These are phyloP conservation scores for Phania funesta DNA, from an alignment of 2,888 invertebrate species.

Conservation along the genomic window DNA sequence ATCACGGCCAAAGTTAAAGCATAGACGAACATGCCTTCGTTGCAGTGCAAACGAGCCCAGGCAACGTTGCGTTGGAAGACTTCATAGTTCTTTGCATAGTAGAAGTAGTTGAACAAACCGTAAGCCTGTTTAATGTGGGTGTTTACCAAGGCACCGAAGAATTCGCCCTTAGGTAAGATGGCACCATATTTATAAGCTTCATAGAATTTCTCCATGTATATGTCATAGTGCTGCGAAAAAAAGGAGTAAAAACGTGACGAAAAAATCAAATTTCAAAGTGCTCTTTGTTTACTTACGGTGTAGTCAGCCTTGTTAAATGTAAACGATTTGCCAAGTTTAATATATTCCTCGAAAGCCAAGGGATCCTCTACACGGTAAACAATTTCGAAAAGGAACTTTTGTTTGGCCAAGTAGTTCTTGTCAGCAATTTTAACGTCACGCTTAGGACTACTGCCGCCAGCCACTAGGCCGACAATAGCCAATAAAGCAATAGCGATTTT, in stretches of 20 bases:
- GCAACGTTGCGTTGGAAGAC: slow-evolving; percentile 86
- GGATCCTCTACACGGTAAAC: slow-evolving; percentile 71
- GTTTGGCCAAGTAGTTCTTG: slow-evolving; percentile 71
- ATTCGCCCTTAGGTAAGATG: slow-evolving; percentile 82
- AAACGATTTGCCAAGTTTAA: slow-evolving; percentile 81
- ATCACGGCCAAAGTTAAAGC: slow-evolving; percentile 85
- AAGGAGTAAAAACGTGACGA: not conserved
- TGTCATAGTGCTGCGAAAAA: slow-evolving; percentile 70
- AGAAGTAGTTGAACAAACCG: slow-evolving; percentile 84
- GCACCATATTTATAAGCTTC: slow-evolving; percentile 77
- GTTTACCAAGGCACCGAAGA: slow-evolving; percentile 81
- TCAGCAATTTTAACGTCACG: slow-evolving; percentile 72
- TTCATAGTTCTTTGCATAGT: slow-evolving; percentile 86
- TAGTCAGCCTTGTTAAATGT: slow-evolving; percentile 74
- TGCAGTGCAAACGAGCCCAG: slow-evolving; percentile 85
- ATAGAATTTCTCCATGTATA: slow-evolving; percentile 74
- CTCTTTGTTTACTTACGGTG: slow-evolving; percentile 54
- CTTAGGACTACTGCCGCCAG: slow-evolving; percentile 69
- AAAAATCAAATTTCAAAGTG: not conserved
- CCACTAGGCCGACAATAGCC: slow-evolving; percentile 75
- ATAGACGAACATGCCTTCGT: slow-evolving; percentile 88
- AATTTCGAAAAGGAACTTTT: slow-evolving; percentile 75
- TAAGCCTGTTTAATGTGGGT: slow-evolving; percentile 82
- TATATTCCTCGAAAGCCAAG: slow-evolving; percentile 74
- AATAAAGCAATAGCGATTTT: slow-evolving; percentile 75